Evolutionary conservation across 2,113 vertebrate species (phyloP).

Genomic region (Picathartes gymnocephalus): DNA sequence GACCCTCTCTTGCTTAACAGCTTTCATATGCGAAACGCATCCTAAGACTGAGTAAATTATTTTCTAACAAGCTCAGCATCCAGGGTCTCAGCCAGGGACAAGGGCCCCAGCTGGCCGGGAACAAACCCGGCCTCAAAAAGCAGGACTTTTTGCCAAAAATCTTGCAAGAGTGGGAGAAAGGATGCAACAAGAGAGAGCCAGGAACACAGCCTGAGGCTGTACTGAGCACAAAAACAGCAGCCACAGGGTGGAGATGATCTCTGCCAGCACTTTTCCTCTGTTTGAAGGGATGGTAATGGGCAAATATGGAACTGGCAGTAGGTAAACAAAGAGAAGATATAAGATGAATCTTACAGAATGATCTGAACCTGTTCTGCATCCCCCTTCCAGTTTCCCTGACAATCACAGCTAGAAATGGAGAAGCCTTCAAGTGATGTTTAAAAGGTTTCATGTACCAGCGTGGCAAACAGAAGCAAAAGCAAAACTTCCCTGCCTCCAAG

Average conservation of each 20-base stretch:
- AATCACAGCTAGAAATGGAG: neutral
- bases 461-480: neutral
- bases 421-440: neutral
- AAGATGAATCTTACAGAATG: neutral
- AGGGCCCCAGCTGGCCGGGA: neutral
- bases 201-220: neutral
- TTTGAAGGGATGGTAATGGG: neutral
- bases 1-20: neutral
- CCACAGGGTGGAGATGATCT: neutral
- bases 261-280: neutral
- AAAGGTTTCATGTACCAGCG: neutral
- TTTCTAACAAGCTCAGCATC: neutral
- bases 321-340: neutral
- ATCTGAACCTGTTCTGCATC: neutral
- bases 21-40: fast-evolving
- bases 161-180: neutral
- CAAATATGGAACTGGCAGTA: neutral
- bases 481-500: neutral
- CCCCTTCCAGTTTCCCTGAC: neutral
- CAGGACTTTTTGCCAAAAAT: neutral
- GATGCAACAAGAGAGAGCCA: neutral
- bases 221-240: neutral
- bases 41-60: neutral
- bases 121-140: neutral
- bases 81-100: neutral